These are phyloP conservation scores for Brachyptera putata DNA, from an alignment of 2,888 invertebrate species.

Conservation along the genomic window DNA sequence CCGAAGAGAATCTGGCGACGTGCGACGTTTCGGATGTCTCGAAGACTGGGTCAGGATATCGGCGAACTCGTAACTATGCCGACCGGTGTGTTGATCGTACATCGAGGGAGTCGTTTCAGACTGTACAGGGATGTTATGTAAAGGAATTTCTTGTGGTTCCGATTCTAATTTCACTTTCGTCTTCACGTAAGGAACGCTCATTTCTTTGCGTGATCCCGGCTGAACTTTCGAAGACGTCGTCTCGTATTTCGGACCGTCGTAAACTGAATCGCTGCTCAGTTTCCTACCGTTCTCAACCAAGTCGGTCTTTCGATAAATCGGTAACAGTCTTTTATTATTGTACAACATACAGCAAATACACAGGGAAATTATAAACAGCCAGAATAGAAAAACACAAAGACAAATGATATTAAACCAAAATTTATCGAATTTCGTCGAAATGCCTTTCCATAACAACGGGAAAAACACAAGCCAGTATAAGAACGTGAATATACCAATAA, in stretches of 20 bases:
- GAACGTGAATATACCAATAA: conserved; percentile 30
- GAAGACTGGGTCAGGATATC: no score
- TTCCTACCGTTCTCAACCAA: background rate
- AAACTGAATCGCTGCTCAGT: background rate
- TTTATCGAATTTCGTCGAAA: conserved; percentile 17
- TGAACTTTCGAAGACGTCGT: conserved; percentile 11
- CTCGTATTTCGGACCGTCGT: conserved; percentile 10
- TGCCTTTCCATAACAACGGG: conserved; percentile 30
- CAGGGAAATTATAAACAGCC: conserved; percentile 23
- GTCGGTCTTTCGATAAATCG: background rate
- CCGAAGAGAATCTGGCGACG: no score
- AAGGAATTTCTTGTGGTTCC: background rate
- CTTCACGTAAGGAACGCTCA: background rate
- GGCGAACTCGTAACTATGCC: background rate
- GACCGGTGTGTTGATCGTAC: conserved; percentile 13
- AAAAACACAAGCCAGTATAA: conserved; percentile 34
- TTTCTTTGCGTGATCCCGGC: background rate
- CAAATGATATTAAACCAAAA: conserved; percentile 28
- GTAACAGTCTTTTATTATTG: background rate
- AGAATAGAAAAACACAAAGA: conserved; percentile 28
- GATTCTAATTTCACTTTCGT: background rate
- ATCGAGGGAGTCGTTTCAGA: background rate
- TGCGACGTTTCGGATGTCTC: background rate
- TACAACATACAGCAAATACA: conserved; percentile 21
- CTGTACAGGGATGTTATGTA: background rate